Conservation (phyloP, 2,888 invertebrate species). For the Coelopa pilipes region DNA sequence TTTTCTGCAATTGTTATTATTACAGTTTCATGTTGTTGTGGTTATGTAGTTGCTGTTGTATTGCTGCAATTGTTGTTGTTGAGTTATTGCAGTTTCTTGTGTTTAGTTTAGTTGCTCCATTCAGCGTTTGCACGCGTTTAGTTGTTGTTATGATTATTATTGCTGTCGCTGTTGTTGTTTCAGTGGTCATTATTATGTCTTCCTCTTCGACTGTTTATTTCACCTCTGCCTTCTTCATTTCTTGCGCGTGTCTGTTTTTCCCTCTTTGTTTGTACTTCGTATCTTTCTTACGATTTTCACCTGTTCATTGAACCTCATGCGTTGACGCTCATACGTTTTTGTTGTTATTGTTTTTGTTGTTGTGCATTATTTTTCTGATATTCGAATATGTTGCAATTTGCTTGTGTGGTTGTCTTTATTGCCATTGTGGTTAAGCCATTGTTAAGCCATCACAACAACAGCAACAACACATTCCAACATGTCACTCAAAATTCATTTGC, state of each 20-base stretch:
- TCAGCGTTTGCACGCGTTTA: not conserved
- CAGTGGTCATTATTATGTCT: not conserved
- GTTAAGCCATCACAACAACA: not conserved
- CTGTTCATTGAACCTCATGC: constrained; percentile 7
- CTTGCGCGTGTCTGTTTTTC: not conserved
- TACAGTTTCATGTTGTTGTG: not conserved
- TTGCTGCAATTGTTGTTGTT: not conserved
- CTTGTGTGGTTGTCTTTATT: not conserved
- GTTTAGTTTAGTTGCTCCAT: not conserved
- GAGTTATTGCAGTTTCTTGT: not conserved
- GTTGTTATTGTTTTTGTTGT: not conserved
- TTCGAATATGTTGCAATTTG: not conserved
- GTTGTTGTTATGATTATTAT: not conserved
- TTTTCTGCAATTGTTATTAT: not conserved
- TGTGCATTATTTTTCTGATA: no score
- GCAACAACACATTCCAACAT: constrained; percentile 1
- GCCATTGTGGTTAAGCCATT: not conserved
- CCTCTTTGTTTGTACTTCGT: not conserved
- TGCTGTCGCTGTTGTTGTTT: not conserved
- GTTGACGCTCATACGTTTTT: no score
- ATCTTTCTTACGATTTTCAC: not conserved
- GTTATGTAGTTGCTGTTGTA: not conserved
- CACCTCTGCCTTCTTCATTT: no score
- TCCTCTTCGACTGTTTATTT: not conserved
- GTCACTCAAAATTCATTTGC: not conserved